These are phyloP conservation scores for Crossocerus cetratus DNA, from an alignment of 2,888 invertebrate genomes.

Conservation along the genomic window DNA sequence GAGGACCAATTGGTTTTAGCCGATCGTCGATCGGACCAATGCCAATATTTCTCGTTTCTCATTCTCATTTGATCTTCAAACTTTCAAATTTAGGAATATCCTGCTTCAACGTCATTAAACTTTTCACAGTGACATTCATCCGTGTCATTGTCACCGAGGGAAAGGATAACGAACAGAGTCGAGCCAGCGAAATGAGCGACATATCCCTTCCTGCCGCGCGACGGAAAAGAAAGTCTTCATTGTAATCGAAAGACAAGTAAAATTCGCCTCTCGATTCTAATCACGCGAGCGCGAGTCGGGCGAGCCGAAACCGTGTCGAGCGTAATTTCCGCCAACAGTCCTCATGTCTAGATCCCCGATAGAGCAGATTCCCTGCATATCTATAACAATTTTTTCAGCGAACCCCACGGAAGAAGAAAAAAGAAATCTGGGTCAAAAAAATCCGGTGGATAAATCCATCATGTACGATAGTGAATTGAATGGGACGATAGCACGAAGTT, in stretches of 20 bases:
- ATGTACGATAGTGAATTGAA: not conserved
- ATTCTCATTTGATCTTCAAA: too few species aligned
- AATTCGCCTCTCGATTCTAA: constrained; percentile 57
- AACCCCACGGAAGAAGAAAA: not conserved
- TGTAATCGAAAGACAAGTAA: constrained; percentile 49
- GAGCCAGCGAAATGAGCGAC: not conserved
- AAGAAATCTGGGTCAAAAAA: not conserved
- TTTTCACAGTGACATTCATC: too few species aligned
- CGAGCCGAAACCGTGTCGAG: constrained; percentile 41
- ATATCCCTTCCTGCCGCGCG: not conserved
- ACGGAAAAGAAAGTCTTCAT: constrained; percentile 51
- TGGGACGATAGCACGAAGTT: not conserved
- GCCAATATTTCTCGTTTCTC: too few species aligned
- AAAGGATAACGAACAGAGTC: not conserved
- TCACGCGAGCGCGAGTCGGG: constrained; percentile 50
- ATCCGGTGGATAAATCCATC: not conserved
- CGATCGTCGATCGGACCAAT: too few species aligned
- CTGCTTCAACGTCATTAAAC: too few species aligned
- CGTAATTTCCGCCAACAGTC: constrained; percentile 20
- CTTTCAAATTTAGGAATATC: too few species aligned
- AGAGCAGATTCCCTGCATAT: not conserved
- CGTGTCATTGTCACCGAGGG: too few species aligned
- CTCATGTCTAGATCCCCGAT: constrained; percentile 18
- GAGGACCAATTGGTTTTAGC: too few species aligned
- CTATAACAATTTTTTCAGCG: not conserved